These are phyloP conservation scores for Solea solea DNA, from an alignment of 2,113 vertebrate species.

Conservation along the genomic window DNA sequence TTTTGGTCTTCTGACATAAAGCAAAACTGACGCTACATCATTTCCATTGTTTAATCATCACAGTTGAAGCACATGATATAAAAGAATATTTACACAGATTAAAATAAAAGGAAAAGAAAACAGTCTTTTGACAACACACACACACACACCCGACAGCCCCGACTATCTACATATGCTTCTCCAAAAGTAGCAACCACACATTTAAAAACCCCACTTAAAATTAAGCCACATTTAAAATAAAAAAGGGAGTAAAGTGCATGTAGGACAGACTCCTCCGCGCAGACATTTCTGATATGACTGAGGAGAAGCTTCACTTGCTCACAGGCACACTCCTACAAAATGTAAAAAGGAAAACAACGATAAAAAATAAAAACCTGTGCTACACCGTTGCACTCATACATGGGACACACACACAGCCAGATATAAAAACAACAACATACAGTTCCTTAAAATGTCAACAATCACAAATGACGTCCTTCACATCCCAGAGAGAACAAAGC, in stretches of 20 bases:
- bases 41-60: conserved; percentile 80
- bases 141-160: conserved; percentile 56
- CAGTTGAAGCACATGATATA: conserved; percentile 82
- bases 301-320: conserved; percentile 74
- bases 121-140: conserved; percentile 42
- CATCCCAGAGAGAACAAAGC: conserved; percentile 57
- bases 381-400: conserved; percentile 60
- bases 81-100: conserved; percentile 79
- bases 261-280: conserved; percentile 88
- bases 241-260: conserved; percentile 95
- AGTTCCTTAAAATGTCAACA: conserved; percentile 54
- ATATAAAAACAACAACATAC: conserved; percentile 61
- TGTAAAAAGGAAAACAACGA: conserved; percentile 31
- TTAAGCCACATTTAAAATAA: conserved; percentile 59
- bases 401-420: conserved; percentile 38
- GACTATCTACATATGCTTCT: conserved; percentile 69
- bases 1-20: background rate
- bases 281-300: conserved; percentile 62
- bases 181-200: conserved; percentile 67
- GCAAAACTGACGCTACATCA: conserved; percentile 17
- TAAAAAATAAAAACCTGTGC: conserved; percentile 63
- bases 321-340: conserved; percentile 67
- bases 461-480: conserved; percentile 60
- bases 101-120: conserved; percentile 50
- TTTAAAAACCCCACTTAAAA: conserved; percentile 40